These are phyloP conservation scores for Drosophila mimetica DNA, from an alignment of 2,888 invertebrate species.

Conservation along the genomic window DNA sequence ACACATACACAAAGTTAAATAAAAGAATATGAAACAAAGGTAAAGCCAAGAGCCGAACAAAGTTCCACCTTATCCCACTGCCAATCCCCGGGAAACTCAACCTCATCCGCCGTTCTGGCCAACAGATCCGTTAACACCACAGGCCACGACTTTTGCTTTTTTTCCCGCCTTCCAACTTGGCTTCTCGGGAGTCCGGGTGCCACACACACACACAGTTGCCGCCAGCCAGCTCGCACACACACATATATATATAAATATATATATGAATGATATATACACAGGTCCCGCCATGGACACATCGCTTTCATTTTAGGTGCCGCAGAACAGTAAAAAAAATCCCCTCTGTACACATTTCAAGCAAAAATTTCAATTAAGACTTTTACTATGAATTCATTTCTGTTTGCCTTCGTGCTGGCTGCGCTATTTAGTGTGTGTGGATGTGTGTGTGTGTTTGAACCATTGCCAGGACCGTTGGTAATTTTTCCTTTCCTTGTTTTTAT, in stretches of 20 bases:
- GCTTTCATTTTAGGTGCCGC: conserved; percentile 68
- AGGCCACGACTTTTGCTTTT: conserved; percentile 64
- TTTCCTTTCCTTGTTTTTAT: conserved; percentile 49
- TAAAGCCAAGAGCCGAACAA: conserved; percentile 44
- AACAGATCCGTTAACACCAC: conserved; percentile 45
- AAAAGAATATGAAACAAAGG: conserved; percentile 47
- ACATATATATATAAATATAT: conserved; percentile 12
- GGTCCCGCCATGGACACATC: conserved; percentile 54
- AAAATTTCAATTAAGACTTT: conserved; percentile 81
- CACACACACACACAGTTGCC: conserved; percentile 75
- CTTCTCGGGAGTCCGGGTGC: conserved; percentile 40
- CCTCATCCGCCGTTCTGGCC: conserved; percentile 24
- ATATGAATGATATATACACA: conserved; percentile 33
- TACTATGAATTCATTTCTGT: conserved; percentile 72
- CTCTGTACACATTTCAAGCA: conserved; percentile 70
- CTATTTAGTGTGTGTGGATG: conserved; percentile 46
- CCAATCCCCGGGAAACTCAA: conserved; percentile 20
- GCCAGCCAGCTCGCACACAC: conserved; percentile 20
- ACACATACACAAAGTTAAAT: conserved; percentile 41
- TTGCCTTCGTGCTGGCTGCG: conserved; percentile 33
- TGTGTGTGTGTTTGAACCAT: conserved; percentile 36
- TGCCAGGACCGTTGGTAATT: conserved; percentile 57
- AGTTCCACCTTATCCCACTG: conserved; percentile 27
- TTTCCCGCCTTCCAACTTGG: conserved; percentile 27
- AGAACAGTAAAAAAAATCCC: conserved; percentile 53